These are phyloP conservation scores for Oscheius sp. DNA, from an alignment of 1,140 invertebrate genomes.

Conservation along the genomic window DNA sequence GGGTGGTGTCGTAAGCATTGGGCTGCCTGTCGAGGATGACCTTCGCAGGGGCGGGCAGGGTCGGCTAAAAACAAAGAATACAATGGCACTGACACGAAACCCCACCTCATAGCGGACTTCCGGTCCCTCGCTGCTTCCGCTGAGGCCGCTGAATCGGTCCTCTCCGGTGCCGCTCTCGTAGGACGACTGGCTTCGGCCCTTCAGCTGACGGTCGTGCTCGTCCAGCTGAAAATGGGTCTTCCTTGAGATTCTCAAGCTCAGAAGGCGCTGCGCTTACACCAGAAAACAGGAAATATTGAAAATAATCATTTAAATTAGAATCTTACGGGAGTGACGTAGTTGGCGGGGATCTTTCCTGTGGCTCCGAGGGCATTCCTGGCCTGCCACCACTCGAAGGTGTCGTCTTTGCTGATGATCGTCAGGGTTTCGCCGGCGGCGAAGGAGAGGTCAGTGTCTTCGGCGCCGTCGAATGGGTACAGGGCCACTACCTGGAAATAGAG, in stretches of 20 bases:
- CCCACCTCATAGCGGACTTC: constrained; percentile 2
- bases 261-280: too few species aligned
- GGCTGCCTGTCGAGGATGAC: constrained; percentile 43
- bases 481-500: constrained; percentile 72
- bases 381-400: constrained; percentile 97
- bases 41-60: constrained; percentile 34
- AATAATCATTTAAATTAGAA: too few species aligned
- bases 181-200: constrained; percentile 22
- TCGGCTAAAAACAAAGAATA: constrained; percentile 5
- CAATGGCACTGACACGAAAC: background rate
- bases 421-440: constrained; percentile 91
- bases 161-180: constrained; percentile 32
- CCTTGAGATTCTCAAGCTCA: too few species aligned
- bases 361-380: constrained; percentile 81
- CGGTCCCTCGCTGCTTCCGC: constrained; percentile 25
- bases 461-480: constrained; percentile 85
- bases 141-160: constrained; percentile 43
- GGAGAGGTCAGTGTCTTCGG: constrained; percentile 83
- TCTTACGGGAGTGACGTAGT: constrained; percentile 72
- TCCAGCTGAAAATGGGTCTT: constrained; percentile 44
- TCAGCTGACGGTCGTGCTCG: constrained; percentile 37
- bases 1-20: constrained; percentile 48
- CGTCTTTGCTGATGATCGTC: constrained; percentile 86
- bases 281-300: too few species aligned
- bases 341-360: constrained; percentile 89